Conservation (phyloP, 2,888 invertebrate genomes). For the Selenia dentaria region DNA sequence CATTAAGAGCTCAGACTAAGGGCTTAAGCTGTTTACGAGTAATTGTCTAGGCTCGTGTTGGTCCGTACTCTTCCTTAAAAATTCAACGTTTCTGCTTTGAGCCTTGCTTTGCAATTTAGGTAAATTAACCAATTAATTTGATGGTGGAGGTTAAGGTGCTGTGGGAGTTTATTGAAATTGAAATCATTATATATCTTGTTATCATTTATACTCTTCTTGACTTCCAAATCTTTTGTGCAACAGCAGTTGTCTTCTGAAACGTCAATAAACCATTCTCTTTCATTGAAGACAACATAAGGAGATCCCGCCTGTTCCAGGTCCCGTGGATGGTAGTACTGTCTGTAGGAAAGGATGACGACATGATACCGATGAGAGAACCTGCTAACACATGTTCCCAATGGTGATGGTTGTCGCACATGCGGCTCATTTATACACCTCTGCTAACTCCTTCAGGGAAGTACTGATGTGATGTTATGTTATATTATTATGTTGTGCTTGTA, state of each 20-base stretch:
- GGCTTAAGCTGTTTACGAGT: slow-evolving; percentile 24
- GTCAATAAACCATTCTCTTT: slow-evolving; percentile 20
- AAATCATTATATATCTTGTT: too few relatives aligned
- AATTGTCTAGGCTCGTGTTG: slow-evolving; percentile 24
- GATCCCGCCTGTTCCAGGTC: slow-evolving; percentile 40
- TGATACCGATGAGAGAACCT: slow-evolving; percentile 87
- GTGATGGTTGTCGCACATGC: slow-evolving; percentile 94
- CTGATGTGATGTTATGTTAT: too few relatives aligned
- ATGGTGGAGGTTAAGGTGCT: too few relatives aligned
- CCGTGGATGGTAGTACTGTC: slow-evolving; percentile 87
- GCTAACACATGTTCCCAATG: slow-evolving; percentile 93
- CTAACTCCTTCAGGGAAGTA: too few relatives aligned
- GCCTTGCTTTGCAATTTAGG: neutral
- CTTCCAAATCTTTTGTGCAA: slow-evolving; percentile 26
- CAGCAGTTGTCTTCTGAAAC: slow-evolving; percentile 31
- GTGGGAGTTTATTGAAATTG: too few relatives aligned
- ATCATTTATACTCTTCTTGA: too few relatives aligned
- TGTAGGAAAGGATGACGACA: slow-evolving; percentile 87
- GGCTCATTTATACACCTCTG: too few relatives aligned
- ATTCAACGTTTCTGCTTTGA: slow-evolving; percentile 1
- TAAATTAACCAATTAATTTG: too few relatives aligned
- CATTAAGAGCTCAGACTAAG: slow-evolving; percentile 46
- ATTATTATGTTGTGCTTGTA: too few relatives aligned
- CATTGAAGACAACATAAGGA: slow-evolving; percentile 35
- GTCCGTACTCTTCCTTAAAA: neutral